phyloP scores from a whole-genome alignment of 2,888 invertebrate genomes.

The Drosophila flavopinicola region DNA sequence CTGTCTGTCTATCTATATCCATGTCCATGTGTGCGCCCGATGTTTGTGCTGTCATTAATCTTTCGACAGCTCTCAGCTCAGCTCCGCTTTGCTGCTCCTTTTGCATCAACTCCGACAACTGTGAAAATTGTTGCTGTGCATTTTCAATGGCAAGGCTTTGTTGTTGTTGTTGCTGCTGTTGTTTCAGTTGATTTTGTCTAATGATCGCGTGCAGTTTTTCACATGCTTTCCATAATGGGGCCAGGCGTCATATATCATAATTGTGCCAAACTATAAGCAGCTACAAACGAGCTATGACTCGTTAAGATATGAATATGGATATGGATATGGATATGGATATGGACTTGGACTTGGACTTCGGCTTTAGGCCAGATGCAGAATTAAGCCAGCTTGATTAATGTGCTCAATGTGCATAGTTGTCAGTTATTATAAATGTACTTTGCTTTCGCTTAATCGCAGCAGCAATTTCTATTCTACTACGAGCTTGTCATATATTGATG shows the following conservation, averaged over 20 bases:
- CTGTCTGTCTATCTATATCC: constrained; percentile 27
- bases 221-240: constrained; percentile 65
- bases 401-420: constrained; percentile 59
- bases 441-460: constrained; percentile 57
- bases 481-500: constrained; percentile 36
- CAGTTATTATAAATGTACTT: constrained; percentile 63
- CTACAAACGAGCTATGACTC: constrained; percentile 58
- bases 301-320: constrained; percentile 25
- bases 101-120: constrained; percentile 24
- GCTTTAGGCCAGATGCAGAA: constrained; percentile 66
- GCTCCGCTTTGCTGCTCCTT: constrained; percentile 4
- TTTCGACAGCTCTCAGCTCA: constrained; percentile 56
- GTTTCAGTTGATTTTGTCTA: constrained; percentile 54
- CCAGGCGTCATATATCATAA: constrained; percentile 75
- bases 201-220: constrained; percentile 79
- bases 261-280: constrained; percentile 74
- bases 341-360: constrained; percentile 18
- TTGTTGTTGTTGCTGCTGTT: constrained; percentile 30
- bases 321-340: constrained; percentile 4
- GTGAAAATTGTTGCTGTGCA: constrained; percentile 53
- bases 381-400: constrained; percentile 71
- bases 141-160: constrained; percentile 77
- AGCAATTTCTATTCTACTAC: constrained; percentile 29
- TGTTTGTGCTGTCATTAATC: constrained; percentile 72
- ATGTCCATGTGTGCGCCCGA: constrained; percentile 55